Evolutionary conservation across 2,797 vertebrate genomes (phyloP).

Genomic region (Meriones psammophilus): DNA sequence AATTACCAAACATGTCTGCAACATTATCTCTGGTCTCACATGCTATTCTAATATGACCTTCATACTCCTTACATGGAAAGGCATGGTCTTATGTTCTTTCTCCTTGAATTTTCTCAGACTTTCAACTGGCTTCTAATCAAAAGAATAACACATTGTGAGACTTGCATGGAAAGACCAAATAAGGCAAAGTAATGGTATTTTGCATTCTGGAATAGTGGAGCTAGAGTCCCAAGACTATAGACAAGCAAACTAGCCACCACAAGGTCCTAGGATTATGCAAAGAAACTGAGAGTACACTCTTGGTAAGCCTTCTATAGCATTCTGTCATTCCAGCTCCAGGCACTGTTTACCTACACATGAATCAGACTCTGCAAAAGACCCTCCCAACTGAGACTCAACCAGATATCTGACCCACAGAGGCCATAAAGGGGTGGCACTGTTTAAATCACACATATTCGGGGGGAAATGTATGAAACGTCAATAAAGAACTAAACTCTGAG

Average conservation of each 20-base stretch:
- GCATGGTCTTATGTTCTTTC: background rate
- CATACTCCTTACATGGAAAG: background rate
- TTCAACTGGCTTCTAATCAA: background rate
- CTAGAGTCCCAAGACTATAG: background rate
- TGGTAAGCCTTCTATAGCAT: background rate
- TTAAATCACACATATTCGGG: background rate
- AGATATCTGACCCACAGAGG: background rate
- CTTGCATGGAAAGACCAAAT: background rate
- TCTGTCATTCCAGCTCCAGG: background rate
- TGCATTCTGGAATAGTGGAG: background rate
- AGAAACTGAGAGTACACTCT: background rate
- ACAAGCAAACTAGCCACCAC: background rate
- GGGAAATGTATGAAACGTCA: background rate
- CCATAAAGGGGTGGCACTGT: background rate
- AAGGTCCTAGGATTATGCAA: background rate
- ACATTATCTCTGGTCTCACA: background rate
- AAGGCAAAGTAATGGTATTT: background rate
- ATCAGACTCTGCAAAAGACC: background rate
- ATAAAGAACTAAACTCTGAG: background rate
- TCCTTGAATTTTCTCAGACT: background rate
- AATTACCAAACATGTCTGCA: constrained; percentile 29
- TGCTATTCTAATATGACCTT: constrained; percentile 48
- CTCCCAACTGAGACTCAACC: background rate
- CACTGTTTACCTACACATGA: background rate
- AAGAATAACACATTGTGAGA: background rate